A percentile compares a stretch with the other conserved stretches of the same genome.
These are phyloP conservation scores for Acanthochromis polyacanthus DNA, from an alignment of 2,113 vertebrate genomes.

Conservation along the genomic window DNA sequence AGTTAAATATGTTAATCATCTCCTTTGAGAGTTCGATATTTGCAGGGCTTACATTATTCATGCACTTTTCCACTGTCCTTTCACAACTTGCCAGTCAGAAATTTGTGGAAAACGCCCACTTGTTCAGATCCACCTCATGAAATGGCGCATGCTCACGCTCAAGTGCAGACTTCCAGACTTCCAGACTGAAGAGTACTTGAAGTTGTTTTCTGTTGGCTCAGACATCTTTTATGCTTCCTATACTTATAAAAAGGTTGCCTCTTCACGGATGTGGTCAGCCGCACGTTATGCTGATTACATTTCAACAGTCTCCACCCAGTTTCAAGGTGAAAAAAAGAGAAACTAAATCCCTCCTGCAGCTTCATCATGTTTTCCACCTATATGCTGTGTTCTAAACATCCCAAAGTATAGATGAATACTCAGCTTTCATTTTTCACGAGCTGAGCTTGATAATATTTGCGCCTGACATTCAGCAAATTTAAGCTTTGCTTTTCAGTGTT, in stretches of 20 bases:
- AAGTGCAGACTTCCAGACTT: not conserved
- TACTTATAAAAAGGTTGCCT: not conserved
- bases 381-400: no score
- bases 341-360: not conserved
- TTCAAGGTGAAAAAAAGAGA: not conserved
- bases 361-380: not conserved
- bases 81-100: not conserved
- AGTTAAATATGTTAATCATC: no score
- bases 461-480: not conserved
- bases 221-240: not conserved
- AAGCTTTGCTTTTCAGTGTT: not conserved
- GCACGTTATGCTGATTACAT: not conserved
- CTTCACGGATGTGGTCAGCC: no score
- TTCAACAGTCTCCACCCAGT: not conserved
- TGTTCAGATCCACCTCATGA: not conserved
- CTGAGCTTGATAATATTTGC: accelerated
- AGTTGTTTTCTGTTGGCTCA: not conserved
- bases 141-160: not conserved
- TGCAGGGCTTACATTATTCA: no score
- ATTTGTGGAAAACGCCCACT: not conserved
- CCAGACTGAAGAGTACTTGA: not conserved
- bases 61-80: not conserved
- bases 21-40: no score
- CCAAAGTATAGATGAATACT: not conserved
- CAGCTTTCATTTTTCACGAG: not conserved